A percentile compares a stretch with the other conserved stretches of the same genome.
Evolutionary conservation across 1,140 invertebrate genomes (phyloP).

Genomic region (Colletes latitarsis): DNA sequence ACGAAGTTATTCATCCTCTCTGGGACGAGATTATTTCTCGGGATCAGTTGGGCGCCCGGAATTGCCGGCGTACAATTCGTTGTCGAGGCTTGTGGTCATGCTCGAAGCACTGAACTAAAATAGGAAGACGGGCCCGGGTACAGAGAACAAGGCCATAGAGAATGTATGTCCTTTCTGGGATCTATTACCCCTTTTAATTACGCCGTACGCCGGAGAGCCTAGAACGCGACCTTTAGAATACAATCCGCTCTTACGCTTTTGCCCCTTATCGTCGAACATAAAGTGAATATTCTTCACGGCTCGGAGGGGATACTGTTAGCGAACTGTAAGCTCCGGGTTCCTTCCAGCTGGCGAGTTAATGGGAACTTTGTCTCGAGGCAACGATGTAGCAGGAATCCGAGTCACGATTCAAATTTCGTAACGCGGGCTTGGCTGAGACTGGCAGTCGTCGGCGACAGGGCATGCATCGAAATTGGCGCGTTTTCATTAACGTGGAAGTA

Average conservation of each 20-base stretch:
- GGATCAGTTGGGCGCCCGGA: constrained; percentile 27
- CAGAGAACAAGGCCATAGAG: background rate
- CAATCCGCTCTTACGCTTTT: constrained; percentile 9
- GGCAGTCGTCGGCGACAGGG: constrained; percentile 6
- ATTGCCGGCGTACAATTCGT: constrained; percentile 41
- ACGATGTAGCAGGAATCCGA: constrained; percentile 18
- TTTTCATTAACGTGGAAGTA: no score
- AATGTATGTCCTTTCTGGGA: constrained; percentile 5
- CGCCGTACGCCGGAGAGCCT: background rate
- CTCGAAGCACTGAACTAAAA: constrained; percentile 9
- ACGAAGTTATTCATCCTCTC: constrained; percentile 48
- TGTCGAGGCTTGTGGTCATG: constrained; percentile 20
- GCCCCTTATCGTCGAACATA: constrained; percentile 13
- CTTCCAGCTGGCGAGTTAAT: constrained; percentile 12
- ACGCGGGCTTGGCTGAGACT: background rate
- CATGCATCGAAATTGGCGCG: no score
- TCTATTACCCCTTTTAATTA: constrained; percentile 25
- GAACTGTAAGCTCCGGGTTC: background rate
- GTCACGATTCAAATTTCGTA: constrained; percentile 44
- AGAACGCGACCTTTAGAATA: background rate
- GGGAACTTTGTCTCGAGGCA: constrained; percentile 26
- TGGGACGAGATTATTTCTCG: constrained; percentile 53
- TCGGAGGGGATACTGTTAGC: background rate
- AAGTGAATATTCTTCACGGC: constrained; percentile 36
- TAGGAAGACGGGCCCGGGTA: background rate